A percentile compares a stretch with the other conserved stretches of the same genome.
Conservation (phyloP, 2,888 invertebrate genomes). For the Melanophora roralis region DNA sequence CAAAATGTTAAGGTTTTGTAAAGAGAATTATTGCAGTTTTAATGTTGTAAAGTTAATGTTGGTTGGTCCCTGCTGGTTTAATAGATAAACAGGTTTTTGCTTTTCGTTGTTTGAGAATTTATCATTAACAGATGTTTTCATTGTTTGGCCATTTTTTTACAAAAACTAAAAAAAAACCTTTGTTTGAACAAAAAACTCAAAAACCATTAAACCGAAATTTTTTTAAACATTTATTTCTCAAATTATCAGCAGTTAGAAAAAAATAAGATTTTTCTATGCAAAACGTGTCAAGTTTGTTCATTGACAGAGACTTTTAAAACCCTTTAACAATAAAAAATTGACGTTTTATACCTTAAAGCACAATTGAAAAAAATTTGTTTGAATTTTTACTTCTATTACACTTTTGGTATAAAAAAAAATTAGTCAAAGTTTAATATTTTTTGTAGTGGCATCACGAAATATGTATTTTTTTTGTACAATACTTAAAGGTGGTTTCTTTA, state of each 20-base stretch:
- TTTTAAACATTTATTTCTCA: constrained; percentile 13
- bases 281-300: constrained; percentile 45
- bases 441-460: no score
- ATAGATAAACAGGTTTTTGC: constrained; percentile 26
- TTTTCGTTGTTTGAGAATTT: not conserved
- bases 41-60: not conserved
- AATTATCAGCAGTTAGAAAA: constrained; percentile 27
- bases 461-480: no score
- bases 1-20: not conserved
- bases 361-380: no score
- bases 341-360: not conserved
- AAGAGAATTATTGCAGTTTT: not conserved
- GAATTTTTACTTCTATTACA: no score
- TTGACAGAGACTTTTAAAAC: not conserved
- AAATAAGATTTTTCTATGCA: not conserved
- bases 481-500: no score
- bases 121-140: constrained; percentile 19
- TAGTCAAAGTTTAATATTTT: no score
- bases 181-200: not conserved
- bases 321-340: not conserved
- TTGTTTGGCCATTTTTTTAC: constrained; percentile 5
- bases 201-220: not conserved
- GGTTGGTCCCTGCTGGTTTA: not conserved
- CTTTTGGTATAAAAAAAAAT: no score
- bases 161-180: not conserved